phyloP scores from a whole-genome alignment of 2,113 vertebrate species.

The Ptilonorhynchus violaceus region DNA sequence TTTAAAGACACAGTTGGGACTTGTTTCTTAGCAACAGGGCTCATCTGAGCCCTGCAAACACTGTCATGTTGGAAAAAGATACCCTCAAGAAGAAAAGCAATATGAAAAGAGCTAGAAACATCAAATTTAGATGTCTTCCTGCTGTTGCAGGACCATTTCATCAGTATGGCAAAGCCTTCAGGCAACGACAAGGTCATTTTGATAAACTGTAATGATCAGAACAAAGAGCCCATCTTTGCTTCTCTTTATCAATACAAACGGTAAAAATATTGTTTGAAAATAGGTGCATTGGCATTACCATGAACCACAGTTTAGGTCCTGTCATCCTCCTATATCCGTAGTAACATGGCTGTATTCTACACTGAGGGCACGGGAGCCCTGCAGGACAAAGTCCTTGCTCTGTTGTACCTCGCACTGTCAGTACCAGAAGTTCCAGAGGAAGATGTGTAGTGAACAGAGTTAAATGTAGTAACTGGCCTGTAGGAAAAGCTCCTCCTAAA shows the following conservation, averaged over 20 bases:
- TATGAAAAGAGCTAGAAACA: neutral
- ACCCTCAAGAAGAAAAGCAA: slow-evolving; percentile 7
- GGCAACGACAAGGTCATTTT: neutral
- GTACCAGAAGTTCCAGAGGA: neutral
- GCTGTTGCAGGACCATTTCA: neutral
- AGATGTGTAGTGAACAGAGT: neutral
- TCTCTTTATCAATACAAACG: neutral
- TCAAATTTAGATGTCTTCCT: neutral
- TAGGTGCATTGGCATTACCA: neutral
- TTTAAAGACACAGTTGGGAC: slow-evolving; percentile 67
- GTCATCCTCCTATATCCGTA: neutral
- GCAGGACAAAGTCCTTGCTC: neutral
- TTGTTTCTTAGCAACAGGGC: slow-evolving; percentile 77
- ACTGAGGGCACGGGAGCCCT: neutral
- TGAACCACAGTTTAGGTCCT: neutral
- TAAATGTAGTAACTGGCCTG: neutral
- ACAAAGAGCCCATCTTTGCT: neutral
- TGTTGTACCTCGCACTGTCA: neutral
- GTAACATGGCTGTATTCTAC: neutral
- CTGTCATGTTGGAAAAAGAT: slow-evolving; percentile 36
- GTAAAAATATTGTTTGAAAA: neutral
- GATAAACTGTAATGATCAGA: neutral
- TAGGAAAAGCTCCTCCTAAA: neutral
- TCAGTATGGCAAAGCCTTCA: neutral
- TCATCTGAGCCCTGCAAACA: slow-evolving; percentile 51